Base-by-base conservation (phyloP, 2,888 invertebrate species). In the Tinea semifulvella region DNA sequence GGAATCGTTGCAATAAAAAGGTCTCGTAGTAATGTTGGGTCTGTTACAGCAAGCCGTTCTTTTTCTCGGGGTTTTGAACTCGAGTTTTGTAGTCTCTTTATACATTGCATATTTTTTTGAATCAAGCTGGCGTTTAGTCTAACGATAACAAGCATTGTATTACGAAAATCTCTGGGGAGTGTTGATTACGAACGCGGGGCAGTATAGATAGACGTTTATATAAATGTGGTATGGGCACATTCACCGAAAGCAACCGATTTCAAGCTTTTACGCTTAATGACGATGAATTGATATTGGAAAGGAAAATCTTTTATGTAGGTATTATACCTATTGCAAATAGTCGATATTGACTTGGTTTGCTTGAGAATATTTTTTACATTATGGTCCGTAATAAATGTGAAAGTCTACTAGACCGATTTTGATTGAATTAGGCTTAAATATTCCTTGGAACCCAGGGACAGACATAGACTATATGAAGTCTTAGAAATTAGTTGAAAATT, bases 211-310 rank as follows among this genome's bases (percentile, higher is more conserved):
- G 2, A 18, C 20, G n/a, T 40, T 11, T 40, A 22, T 14, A 22
- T 40, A 40, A 6, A 13, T 40, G 7, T 40, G n/a, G n/a, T n/a
- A n/a, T n/a, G n/a, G 3, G 22, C 40, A 22, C 10, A 11, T 28
- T 43, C 10, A 43, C 31, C 17, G 43, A 43, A 63, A 64, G 63
- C 67, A 49, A 47, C 49, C 49, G 50, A 49, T 43, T 64, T 65
- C 58, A 53, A 67, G 63, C 66, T 72, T 45, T 72, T 68, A 69
- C 67, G 68, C 70, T 63, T 65, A 64, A 71, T 66, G 66, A 65
- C 65, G 67, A 70, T 63, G 68, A 70, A 72, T 70, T 66, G 65
- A 61, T 58, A 65, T 64, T 63, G 61, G 61, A 56, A 65, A 66
- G 66, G 68, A 47, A 67, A 65, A 40, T 22, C 43, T 44, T 47